Conservation (phyloP, 1,140 invertebrate species). For the Hyposmocoma kahamanoa region DNA sequence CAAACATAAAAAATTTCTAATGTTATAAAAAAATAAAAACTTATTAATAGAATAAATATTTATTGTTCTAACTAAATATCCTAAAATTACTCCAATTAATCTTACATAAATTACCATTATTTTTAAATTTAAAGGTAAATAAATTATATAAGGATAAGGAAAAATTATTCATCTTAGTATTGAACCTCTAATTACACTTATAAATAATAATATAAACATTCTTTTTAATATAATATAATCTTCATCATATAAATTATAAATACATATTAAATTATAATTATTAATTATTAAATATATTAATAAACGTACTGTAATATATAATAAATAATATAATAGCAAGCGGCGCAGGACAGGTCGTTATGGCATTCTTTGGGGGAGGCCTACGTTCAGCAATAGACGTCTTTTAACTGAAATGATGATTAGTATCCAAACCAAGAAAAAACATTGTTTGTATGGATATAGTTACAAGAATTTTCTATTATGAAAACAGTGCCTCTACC, state of each 20-base stretch:
- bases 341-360: no score
- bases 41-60: slow-evolving; percentile 47
- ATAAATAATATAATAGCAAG: no score
- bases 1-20: slow-evolving; percentile 40
- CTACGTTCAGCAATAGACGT: no score
- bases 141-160: slow-evolving; percentile 65
- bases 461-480: no score
- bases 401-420: no score
- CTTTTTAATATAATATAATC: slow-evolving; percentile 63
- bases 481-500: no score
- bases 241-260: slow-evolving; percentile 64
- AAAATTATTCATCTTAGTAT: slow-evolving; percentile 69
- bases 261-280: slow-evolving; percentile 57
- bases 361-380: no score
- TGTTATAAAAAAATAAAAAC: slow-evolving; percentile 45
- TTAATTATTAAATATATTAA: slow-evolving; percentile 70
- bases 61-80: slow-evolving; percentile 55
- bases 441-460: no score
- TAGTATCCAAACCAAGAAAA: no score
- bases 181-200: slow-evolving; percentile 69
- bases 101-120: slow-evolving; percentile 59
- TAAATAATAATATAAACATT: slow-evolving; percentile 70
- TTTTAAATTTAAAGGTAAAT: slow-evolving; percentile 63
- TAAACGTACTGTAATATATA: slow-evolving; percentile 74
- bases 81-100: slow-evolving; percentile 45